These are phyloP conservation scores for Sciurus carolinensis DNA, from an alignment of 2,797 vertebrate genomes.

Conservation along the genomic window DNA sequence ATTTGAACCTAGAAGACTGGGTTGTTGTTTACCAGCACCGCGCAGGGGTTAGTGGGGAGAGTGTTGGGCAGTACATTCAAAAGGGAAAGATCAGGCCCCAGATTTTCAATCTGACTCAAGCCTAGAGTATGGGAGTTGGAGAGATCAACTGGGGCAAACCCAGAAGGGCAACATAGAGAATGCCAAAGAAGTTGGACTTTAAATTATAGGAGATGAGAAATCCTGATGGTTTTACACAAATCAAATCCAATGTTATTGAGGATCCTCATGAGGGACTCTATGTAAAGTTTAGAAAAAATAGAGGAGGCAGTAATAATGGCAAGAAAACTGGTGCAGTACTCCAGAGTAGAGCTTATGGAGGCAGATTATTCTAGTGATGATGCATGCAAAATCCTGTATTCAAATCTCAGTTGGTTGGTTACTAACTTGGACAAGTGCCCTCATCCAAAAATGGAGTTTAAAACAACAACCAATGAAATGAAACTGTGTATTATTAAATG, in stretches of 20 bases:
- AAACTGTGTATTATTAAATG: neutral
- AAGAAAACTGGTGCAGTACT: neutral
- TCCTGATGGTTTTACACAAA: neutral
- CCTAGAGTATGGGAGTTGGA: neutral
- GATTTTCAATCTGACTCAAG: neutral
- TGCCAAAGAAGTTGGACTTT: slow-evolving; percentile 14
- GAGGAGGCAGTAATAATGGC: neutral
- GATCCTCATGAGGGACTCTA: neutral
- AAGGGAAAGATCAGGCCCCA: neutral
- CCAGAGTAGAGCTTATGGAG: neutral
- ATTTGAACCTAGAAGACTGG: neutral
- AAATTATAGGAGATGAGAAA: neutral
- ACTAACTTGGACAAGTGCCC: neutral
- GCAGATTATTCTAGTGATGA: neutral
- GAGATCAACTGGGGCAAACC: neutral
- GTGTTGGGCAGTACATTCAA: neutral
- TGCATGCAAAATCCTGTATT: neutral
- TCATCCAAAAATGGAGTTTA: slow-evolving; percentile 46
- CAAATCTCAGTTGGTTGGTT: neutral
- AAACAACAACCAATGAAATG: neutral
- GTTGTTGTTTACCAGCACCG: neutral
- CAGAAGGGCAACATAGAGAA: neutral
- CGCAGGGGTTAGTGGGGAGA: neutral
- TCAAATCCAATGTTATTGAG: neutral
- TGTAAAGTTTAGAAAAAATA: neutral